Percentiles rank a stretch among this genome's conserved stretches.
Evolutionary conservation across 2,888 invertebrate genomes (phyloP).

Genomic region (Lasius fuliginosus): DNA sequence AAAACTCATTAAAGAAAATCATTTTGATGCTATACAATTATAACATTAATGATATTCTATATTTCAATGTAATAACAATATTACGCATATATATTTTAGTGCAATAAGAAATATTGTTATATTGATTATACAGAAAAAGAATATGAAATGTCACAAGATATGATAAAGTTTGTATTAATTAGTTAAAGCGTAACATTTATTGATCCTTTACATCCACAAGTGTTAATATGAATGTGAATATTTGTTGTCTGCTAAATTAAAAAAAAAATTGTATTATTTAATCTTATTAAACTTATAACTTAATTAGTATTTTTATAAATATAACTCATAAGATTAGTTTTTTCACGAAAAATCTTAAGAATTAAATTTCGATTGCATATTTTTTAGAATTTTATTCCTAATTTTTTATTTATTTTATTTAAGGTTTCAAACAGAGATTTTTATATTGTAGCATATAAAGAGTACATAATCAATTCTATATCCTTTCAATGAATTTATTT

Average conservation of each 20-base stretch:
- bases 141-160: conserved; percentile 20
- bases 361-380: background rate
- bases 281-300: background rate
- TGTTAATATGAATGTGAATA: too few relatives aligned
- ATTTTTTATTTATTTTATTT: background rate
- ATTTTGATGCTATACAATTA: background rate
- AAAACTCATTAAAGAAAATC: background rate
- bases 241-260: background rate
- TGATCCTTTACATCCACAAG: too few relatives aligned
- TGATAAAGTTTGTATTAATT: too few relatives aligned
- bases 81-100: background rate
- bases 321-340: background rate
- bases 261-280: background rate
- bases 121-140: background rate
- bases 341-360: background rate
- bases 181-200: too few relatives aligned
- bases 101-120: background rate
- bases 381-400: background rate
- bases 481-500: background rate
- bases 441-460: background rate
- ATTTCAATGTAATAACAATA: background rate
- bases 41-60: background rate
- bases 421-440: background rate
- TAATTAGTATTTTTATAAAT: background rate
- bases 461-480: background rate